Evolutionary conservation across 2,113 vertebrate species (phyloP).

Genomic region (Brevimyrus niger): DNA sequence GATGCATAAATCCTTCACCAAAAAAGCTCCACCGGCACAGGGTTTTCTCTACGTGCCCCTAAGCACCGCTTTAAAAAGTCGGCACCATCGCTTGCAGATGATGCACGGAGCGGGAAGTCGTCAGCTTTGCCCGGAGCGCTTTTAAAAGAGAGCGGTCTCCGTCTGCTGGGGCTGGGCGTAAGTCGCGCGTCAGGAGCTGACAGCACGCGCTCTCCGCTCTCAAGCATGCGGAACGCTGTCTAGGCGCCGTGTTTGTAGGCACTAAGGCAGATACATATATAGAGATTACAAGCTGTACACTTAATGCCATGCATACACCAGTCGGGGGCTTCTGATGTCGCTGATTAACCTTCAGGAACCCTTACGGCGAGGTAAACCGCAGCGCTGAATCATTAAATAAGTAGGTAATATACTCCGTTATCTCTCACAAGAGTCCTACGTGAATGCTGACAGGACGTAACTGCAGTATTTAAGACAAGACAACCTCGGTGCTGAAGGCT

Average conservation of each 20-base stretch:
- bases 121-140: not conserved
- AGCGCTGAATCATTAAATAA: not conserved
- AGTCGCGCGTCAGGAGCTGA: not conserved
- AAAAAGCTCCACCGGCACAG: not conserved
- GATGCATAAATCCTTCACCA: not conserved
- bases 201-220: not conserved
- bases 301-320: not conserved
- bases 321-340: not conserved
- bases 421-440: not conserved
- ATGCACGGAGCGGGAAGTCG: not conserved
- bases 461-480: not conserved
- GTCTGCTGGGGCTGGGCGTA: not conserved
- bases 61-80: too few relatives aligned
- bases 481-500: not conserved
- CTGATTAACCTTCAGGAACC: not conserved
- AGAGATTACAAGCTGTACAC: not conserved
- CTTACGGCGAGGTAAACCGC: not conserved
- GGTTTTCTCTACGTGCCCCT: not conserved
- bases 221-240: not conserved
- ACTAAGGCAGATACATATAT: not conserved
- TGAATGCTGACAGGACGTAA: not conserved
- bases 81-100: not conserved
- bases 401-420: not conserved
- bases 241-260: not conserved
- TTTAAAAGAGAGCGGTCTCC: not conserved